Conservation (phyloP, 2,113 vertebrate species). For the Haplotaxodon microlepis region DNA sequence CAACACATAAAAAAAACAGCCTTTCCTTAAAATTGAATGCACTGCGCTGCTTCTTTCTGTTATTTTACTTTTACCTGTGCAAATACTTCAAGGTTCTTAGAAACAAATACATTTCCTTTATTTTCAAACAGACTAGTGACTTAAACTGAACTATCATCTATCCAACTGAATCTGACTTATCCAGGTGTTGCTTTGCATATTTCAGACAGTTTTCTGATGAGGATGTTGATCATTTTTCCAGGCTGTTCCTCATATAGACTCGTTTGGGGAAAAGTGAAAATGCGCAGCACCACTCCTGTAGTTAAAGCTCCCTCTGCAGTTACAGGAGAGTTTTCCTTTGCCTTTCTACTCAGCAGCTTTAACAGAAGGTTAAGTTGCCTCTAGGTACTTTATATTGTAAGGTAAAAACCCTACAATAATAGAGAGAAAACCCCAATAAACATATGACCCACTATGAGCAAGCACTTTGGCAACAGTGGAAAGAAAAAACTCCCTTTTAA, state of each 20-base stretch:
- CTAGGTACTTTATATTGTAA: neutral
- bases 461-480: neutral
- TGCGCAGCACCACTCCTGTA: accelerated
- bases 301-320: neutral
- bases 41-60: neutral
- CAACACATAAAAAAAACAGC: neutral
- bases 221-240: neutral
- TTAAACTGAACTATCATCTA: neutral
- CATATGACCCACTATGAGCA: neutral
- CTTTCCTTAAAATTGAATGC: neutral
- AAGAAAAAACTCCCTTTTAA: neutral
- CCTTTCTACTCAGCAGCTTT: neutral
- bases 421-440: neutral
- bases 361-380: neutral
- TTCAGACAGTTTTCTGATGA: neutral
- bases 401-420: neutral
- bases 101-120: neutral
- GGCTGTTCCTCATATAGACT: neutral
- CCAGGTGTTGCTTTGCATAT: neutral
- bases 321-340: neutral
- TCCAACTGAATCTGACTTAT: neutral
- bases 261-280: neutral
- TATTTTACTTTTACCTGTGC: neutral
- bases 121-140: neutral
- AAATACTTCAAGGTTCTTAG: neutral